Evolutionary conservation across 2,113 vertebrate genomes (phyloP).

Genomic region (Uria lomvia): DNA sequence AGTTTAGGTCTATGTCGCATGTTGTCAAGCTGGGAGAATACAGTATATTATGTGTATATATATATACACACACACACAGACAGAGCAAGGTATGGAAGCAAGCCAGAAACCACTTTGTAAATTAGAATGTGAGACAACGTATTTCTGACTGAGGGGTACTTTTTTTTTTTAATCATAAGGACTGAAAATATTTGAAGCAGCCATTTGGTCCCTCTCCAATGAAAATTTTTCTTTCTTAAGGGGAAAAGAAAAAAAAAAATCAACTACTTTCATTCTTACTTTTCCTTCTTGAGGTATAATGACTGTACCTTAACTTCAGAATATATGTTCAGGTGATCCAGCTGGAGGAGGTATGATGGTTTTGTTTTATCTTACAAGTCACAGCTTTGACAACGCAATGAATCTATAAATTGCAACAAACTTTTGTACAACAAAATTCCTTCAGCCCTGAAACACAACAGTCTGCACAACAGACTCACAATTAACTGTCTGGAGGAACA

Average conservation of each 20-base stretch:
- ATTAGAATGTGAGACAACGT: not conserved
- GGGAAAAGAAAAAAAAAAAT: not conserved
- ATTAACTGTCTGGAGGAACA: not conserved
- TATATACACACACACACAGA: not conserved
- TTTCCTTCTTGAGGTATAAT: constrained; percentile 27
- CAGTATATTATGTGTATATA: not conserved
- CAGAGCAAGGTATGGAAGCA: not conserved
- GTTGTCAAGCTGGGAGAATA: not conserved
- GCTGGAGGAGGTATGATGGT: constrained; percentile 28
- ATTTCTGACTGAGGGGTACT: not conserved
- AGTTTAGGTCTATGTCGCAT: not conserved
- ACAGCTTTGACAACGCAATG: constrained; percentile 21
- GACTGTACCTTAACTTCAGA: constrained; percentile 15
- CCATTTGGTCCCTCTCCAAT: not conserved
- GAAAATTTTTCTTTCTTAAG: not conserved
- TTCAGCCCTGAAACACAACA: not conserved
- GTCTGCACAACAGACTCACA: not conserved
- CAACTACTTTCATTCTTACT: not conserved
- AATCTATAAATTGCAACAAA: not conserved
- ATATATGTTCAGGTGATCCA: not conserved
- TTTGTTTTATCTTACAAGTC: constrained; percentile 36
- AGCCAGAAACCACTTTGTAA: not conserved
- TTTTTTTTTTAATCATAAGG: not conserved
- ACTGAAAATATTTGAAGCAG: not conserved
- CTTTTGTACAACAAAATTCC: not conserved